Conservation (phyloP, 2,888 invertebrate species). For the Parascotia fuliginaria region DNA sequence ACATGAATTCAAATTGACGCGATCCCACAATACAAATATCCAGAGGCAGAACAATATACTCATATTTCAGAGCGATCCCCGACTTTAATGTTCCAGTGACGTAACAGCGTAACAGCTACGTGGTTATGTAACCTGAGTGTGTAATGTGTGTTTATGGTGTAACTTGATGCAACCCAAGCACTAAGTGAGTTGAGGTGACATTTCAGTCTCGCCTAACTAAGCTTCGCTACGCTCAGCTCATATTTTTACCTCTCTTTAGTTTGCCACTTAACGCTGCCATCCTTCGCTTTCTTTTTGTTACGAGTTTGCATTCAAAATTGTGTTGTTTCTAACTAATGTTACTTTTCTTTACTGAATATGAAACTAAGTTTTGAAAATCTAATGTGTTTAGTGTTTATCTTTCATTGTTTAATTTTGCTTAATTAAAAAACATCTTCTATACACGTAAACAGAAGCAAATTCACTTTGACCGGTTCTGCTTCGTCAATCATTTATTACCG, state of each 20-base stretch:
- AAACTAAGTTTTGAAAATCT: background rate
- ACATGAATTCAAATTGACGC: constrained; percentile 58
- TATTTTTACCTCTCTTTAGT: constrained; percentile 18
- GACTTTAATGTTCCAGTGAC: constrained; percentile 49
- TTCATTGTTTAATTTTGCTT: no score
- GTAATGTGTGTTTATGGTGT: constrained; percentile 41
- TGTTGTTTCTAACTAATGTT: background rate
- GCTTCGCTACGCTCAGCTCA: constrained; percentile 30
- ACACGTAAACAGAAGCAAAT: no score
- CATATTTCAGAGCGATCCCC: constrained; percentile 49
- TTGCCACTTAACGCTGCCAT: constrained; percentile 33
- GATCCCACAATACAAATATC: constrained; percentile 54
- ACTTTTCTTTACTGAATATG: background rate
- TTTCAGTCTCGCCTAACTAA: constrained; percentile 33
- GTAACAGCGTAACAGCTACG: constrained; percentile 32
- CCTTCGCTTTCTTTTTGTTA: constrained; percentile 25
- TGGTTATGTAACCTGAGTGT: constrained; percentile 33
- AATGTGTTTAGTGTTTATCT: no score
- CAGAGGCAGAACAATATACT: constrained; percentile 51
- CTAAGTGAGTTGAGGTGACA: constrained; percentile 38
- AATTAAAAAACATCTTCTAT: no score
- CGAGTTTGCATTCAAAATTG: constrained; percentile 15
- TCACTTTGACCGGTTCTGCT: no score
- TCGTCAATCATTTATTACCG: no score
- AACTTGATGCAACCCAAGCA: constrained; percentile 32